phyloP scores from a whole-genome alignment of 2,113 vertebrate species.

The Bubo bubo region DNA sequence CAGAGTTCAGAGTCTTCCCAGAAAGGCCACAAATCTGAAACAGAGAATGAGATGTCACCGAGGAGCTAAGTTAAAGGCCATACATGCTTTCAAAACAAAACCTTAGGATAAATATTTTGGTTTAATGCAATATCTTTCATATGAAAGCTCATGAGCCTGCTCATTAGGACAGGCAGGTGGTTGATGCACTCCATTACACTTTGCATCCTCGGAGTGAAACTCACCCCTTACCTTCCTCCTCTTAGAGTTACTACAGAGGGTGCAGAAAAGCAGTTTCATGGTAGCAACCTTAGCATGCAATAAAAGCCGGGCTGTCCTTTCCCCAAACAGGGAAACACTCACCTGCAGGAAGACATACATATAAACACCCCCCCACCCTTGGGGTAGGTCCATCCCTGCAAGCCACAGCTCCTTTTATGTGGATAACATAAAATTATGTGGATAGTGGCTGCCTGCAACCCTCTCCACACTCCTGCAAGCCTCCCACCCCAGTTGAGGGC shows the following conservation, averaged over 20 bases:
- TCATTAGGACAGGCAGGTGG: background rate
- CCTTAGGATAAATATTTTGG: background rate
- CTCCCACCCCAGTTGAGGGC: background rate
- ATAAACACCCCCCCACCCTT: background rate
- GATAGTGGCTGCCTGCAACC: background rate
- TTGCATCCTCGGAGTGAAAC: background rate
- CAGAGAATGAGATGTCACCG: background rate
- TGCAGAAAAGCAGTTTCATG: background rate
- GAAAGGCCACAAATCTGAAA: background rate
- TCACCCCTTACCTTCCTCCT: background rate
- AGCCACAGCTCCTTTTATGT: background rate
- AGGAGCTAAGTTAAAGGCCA: background rate
- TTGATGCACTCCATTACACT: background rate
- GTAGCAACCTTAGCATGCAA: background rate
- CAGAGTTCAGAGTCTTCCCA: background rate
- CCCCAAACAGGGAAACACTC: background rate
- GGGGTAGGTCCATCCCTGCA: background rate
- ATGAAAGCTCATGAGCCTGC: background rate
- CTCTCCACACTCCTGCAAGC: background rate
- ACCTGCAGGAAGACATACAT: background rate
- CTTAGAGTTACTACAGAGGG: background rate
- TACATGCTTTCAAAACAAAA: background rate
- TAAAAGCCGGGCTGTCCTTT: background rate
- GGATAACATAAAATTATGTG: background rate
- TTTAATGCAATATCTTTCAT: background rate